Conservation (phyloP, 2,797 vertebrate species). For the Etheostoma perlongum region DNA sequence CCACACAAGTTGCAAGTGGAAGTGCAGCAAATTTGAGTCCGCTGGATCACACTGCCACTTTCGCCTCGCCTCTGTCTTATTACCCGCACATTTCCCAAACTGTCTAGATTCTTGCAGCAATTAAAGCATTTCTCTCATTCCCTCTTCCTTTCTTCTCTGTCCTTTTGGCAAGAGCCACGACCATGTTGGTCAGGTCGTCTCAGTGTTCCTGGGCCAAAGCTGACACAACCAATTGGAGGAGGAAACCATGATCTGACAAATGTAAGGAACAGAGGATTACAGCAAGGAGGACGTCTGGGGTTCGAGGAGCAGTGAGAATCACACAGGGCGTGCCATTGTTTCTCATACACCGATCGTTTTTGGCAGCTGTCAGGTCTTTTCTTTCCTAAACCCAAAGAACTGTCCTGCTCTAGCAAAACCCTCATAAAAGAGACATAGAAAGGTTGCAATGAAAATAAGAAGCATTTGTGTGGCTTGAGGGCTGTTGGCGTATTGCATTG, state of each 20-base stretch:
- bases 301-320: conserved; percentile 78
- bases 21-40: conserved; percentile 47
- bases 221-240: conserved; percentile 83
- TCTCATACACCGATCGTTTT: conserved; percentile 77
- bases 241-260: conserved; percentile 81
- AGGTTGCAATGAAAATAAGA: conserved; percentile 82
- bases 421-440: conserved; percentile 76
- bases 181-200: conserved; percentile 83
- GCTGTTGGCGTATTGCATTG: conserved; percentile 69
- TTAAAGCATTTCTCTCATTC: conserved; percentile 83
- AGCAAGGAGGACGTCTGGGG: conserved; percentile 75
- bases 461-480: conserved; percentile 82
- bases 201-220: conserved; percentile 76
- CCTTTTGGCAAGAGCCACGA: conserved; percentile 74
- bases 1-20: conserved; percentile 75
- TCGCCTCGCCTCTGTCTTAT: conserved; percentile 67
- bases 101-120: conserved; percentile 81
- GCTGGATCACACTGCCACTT: conserved; percentile 69
- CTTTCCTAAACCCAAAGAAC: conserved; percentile 72
- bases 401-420: conserved; percentile 74
- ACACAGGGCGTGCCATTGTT: conserved; percentile 86
- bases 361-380: conserved; percentile 78
- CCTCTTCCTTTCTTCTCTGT: conserved; percentile 72
- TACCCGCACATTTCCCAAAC: conserved; percentile 77
- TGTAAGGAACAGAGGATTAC: conserved; percentile 81